A percentile compares a stretch with the other conserved stretches of the same genome.
Evolutionary conservation across 2,888 invertebrate genomes (phyloP).

Genomic region (Tachina lurida): DNA sequence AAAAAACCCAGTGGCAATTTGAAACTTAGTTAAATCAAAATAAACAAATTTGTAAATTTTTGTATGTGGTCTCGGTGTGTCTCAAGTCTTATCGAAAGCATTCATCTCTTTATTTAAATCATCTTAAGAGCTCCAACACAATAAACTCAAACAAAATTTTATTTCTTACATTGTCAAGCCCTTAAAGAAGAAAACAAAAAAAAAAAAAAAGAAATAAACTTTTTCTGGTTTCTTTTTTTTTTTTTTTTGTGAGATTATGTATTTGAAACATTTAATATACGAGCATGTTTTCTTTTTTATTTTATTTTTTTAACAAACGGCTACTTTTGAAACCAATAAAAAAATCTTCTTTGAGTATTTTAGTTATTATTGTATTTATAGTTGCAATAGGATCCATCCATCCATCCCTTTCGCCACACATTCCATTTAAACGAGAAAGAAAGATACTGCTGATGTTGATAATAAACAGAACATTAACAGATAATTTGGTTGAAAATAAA

Average conservation of each 20-base stretch:
- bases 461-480: slow-evolving; percentile 70
- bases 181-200: slow-evolving; percentile 28
- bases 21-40: slow-evolving; percentile 53
- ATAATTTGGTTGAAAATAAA: slow-evolving; percentile 59
- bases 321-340: slow-evolving; percentile 63
- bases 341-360: slow-evolving; percentile 60
- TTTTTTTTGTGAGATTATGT: slow-evolving; percentile 9
- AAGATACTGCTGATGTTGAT: slow-evolving; percentile 40
- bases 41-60: slow-evolving; percentile 52
- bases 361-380: slow-evolving; percentile 50
- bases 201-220: slow-evolving; percentile 1
- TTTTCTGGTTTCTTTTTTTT: neutral
- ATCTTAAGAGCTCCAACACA: slow-evolving; percentile 46
- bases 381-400: slow-evolving; percentile 22
- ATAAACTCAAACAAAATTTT: slow-evolving; percentile 38
- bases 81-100: slow-evolving; percentile 43
- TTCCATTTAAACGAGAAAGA: neutral
- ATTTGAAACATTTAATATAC: slow-evolving; percentile 30
- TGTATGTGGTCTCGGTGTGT: slow-evolving; percentile 21
- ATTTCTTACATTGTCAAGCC: slow-evolving; percentile 19
- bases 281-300: neutral
- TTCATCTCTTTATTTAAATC: slow-evolving; percentile 59
- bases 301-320: slow-evolving; percentile 38
- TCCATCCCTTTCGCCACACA: neutral
- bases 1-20: slow-evolving; percentile 65